A percentile compares a stretch with the other conserved stretches of the same genome.
Evolutionary conservation across 2,113 vertebrate species (phyloP).

Genomic region (Tachycineta bicolor): DNA sequence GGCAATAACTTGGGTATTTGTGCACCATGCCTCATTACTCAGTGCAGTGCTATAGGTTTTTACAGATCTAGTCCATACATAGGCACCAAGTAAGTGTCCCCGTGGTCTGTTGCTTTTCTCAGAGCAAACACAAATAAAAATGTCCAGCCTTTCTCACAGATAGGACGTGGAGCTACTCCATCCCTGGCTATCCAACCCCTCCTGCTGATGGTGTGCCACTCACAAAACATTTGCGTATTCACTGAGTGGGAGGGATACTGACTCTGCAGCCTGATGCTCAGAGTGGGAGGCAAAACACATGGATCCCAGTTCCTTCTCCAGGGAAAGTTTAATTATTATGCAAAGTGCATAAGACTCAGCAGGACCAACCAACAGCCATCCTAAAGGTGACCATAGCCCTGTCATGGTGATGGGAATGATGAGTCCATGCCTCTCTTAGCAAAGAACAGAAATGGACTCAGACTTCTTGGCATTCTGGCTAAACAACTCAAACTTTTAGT

Average conservation of each 20-base stretch:
- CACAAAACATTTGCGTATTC: not conserved
- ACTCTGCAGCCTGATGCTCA: conserved; percentile 18
- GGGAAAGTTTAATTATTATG: not conserved
- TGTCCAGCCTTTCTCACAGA: not conserved
- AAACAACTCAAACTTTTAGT: not conserved
- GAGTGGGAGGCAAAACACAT: conserved; percentile 43
- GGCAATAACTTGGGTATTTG: not conserved
- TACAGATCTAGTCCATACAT: not conserved
- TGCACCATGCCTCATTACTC: not conserved
- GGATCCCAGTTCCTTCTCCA: not conserved
- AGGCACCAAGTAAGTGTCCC: not conserved
- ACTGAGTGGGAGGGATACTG: conserved; percentile 14
- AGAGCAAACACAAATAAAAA: not conserved
- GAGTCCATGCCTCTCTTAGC: not conserved
- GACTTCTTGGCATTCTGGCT: not conserved
- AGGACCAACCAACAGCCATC: not conserved
- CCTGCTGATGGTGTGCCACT: not conserved
- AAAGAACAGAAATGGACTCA: not conserved
- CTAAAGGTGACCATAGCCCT: not conserved
- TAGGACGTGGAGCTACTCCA: not conserved
- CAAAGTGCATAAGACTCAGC: not conserved
- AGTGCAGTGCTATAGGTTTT: not conserved
- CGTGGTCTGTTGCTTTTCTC: not conserved
- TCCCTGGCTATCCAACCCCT: not conserved
- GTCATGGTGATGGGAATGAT: not conserved